Conservation (phyloP, 2,797 vertebrate genomes). For the Coregonus suidteri region DNA sequence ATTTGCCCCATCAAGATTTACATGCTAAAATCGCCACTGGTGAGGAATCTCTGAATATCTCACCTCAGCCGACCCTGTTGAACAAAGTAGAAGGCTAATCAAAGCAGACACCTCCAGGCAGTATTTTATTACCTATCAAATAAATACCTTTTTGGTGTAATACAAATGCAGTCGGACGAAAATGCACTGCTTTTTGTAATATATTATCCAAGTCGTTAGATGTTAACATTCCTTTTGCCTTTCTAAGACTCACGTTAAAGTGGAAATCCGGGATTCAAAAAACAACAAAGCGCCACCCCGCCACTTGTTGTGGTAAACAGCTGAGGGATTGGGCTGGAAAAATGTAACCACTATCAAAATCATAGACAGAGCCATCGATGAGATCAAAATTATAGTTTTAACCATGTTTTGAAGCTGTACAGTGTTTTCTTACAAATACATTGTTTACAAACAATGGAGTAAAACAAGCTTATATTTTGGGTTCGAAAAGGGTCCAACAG, state of each 20-base stretch:
- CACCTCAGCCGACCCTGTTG: not conserved
- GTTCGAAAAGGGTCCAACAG: not conserved
- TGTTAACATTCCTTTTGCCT: not conserved
- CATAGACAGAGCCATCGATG: not conserved
- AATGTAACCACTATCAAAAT: not conserved
- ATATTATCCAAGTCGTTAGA: constrained; percentile 40
- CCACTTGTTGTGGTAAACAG: too few relatives aligned
- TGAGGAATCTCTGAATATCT: not conserved
- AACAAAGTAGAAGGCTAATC: constrained; percentile 38
- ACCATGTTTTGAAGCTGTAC: too few relatives aligned
- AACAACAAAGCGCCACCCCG: not conserved
- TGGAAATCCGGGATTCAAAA: not conserved
- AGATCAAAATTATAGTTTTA: not conserved
- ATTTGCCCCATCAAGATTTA: too few relatives aligned
- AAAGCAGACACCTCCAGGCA: constrained; percentile 34
- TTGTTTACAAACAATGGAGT: not conserved
- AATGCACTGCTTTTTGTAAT: constrained; percentile 13
- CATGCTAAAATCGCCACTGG: too few relatives aligned
- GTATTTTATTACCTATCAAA: constrained; percentile 49
- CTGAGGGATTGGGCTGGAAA: too few relatives aligned
- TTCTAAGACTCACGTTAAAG: not conserved
- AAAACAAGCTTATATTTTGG: not conserved
- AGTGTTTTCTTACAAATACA: not conserved
- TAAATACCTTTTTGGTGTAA: constrained; percentile 52
- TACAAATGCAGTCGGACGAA: constrained; percentile 32